Base-by-base conservation (phyloP, 2,113 vertebrate species). In the Jaculus jaculus region DNA sequence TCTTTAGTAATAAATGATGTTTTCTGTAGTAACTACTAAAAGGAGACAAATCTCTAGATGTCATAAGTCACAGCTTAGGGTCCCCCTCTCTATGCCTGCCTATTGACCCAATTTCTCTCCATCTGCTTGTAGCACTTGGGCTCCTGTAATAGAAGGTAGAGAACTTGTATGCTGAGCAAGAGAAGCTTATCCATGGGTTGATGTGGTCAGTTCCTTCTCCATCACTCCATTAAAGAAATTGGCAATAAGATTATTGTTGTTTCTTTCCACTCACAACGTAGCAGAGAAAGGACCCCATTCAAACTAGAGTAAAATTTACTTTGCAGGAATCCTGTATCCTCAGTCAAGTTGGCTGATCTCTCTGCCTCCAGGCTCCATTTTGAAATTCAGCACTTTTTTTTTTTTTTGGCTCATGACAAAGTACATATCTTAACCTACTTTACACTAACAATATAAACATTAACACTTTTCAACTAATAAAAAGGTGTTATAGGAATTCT, bases 11-110 rank as follows among this genome's bases (percentile, higher is more conserved):
- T 28, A 89, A 89, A 28, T 75, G 71, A 2, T 69, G 2, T 47
- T 91, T 85, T 58, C 73, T 63, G 23, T 58, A 83, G n/a, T 42
- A 66, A 92, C 85, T 21, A 90, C 47, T 20, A 69, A 90, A 37
- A 39, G 60, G 58, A 72, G 18, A 68, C 30, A 78, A 75, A 28
- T 86, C 80, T 47, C 10, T 54, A 89, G 47, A 17, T 79, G 39
- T 66, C 28, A 18, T 58, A 69, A 65, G 68, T 65, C 13, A 78
- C 82, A 17, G 16, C 34, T 78, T 4, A 54, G 10, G 26, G 18
- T 13, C 8, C 1, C 16, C 73, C 16, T 39, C 69, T 34, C 58
- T 18, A 79, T 66, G 5, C 24, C 58, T 51, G 4, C 2, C 5
- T 5, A 16, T n/a, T 7, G 16, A 77, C 30, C 26, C 63, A 26